Conservation (phyloP, 2,888 invertebrate species). For the Scelioninae gen. 2 region DNA sequence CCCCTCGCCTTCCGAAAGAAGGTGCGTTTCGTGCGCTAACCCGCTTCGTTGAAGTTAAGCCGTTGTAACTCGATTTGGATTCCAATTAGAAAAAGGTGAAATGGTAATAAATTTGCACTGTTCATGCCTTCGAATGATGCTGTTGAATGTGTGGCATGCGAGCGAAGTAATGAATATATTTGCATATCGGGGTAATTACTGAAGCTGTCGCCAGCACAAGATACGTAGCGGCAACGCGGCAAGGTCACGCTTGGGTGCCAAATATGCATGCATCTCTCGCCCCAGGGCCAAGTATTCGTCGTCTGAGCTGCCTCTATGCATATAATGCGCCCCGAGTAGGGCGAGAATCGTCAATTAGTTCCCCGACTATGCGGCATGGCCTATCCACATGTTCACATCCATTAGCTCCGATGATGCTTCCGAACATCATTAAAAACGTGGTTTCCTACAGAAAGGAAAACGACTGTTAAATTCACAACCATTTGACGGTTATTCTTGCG, state of each 20-base stretch:
- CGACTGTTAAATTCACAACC: no score
- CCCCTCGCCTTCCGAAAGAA: no score
- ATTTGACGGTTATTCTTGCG: no score
- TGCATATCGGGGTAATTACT: conserved; percentile 74
- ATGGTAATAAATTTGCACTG: conserved; percentile 32
- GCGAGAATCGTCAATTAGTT: conserved; percentile 73
- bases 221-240: conserved; percentile 65
- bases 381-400: conserved; percentile 49
- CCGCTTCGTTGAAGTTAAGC: no score
- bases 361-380: conserved; percentile 64
- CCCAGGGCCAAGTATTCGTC: conserved; percentile 68
- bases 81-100: conserved; percentile 15
- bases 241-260: conserved; percentile 71
- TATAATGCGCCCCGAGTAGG: conserved; percentile 66
- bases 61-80: background rate
- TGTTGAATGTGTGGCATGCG: conserved; percentile 65
- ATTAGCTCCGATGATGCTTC: conserved; percentile 32
- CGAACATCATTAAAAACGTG: conserved; percentile 21
- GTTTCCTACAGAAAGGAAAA: background rate
- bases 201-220: conserved; percentile 72
- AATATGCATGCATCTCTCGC: conserved; percentile 73
- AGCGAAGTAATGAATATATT: conserved; percentile 74
- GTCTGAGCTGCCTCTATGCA: conserved; percentile 68
- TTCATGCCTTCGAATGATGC: conserved; percentile 37
- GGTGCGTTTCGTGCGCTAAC: no score